Conservation (phyloP, 1,140 invertebrate genomes). For the Drosophila obscura region DNA sequence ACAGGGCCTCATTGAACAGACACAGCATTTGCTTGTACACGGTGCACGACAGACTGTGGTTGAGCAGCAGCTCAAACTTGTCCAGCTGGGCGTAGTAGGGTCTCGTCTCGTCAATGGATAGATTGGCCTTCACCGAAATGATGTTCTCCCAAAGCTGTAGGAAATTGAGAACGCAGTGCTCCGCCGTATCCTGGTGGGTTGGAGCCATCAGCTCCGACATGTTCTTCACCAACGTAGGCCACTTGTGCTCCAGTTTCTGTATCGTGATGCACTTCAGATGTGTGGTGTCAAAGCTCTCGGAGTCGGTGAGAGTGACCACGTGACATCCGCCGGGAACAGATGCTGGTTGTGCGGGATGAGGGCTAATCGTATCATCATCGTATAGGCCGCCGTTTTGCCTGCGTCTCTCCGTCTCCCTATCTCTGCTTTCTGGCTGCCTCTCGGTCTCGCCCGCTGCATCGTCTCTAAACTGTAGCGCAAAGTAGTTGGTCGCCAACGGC, state of each 20-base stretch:
- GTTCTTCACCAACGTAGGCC: conserved; percentile 90
- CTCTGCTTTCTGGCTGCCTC: conserved; percentile 23
- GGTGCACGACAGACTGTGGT: conserved; percentile 89
- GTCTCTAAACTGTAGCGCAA: conserved; percentile 76
- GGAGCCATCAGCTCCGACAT: conserved; percentile 86
- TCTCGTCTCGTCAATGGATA: conserved; percentile 94
- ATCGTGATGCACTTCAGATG: conserved; percentile 93
- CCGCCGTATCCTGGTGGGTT: conserved; percentile 85
- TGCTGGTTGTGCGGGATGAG: conserved; percentile 10
- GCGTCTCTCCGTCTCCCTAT: conserved; percentile 6
- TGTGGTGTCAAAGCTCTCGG: conserved; percentile 91
- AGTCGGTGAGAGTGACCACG: conserved; percentile 89
- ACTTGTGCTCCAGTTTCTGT: conserved; percentile 92
- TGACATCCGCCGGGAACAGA: conserved; percentile 85
- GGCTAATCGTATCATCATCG: no score
- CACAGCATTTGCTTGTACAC: conserved; percentile 93
- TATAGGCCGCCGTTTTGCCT: conserved; percentile 38
- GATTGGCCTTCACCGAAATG: conserved; percentile 95
- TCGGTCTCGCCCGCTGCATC: conserved; percentile 8
- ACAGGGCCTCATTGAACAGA: conserved; percentile 94
- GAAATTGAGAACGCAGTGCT: conserved; percentile 91
- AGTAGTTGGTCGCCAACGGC: conserved; percentile 77
- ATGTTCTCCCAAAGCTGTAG: conserved; percentile 94
- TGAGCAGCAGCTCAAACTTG: conserved; percentile 90
- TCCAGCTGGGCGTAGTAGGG: conserved; percentile 94